Percentiles rank a stretch among this genome's conserved stretches.
phyloP scores from a whole-genome alignment of 2,888 invertebrate genomes.

The Apoda limacodes region DNA sequence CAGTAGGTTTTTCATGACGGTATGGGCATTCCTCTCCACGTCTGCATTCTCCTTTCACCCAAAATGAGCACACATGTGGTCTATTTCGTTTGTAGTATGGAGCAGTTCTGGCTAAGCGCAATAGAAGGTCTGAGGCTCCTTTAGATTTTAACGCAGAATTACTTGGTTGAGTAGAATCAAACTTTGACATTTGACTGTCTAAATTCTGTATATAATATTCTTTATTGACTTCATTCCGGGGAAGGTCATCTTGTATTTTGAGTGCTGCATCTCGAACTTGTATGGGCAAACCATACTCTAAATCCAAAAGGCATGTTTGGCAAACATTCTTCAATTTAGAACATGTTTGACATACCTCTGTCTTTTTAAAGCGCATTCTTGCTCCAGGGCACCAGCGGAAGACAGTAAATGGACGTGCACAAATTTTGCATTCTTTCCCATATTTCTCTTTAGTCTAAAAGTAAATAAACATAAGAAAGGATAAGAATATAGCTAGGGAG shows the following conservation, averaged over 20 bases:
- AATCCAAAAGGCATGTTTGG: slow-evolving; percentile 93
- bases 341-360: slow-evolving; percentile 96
- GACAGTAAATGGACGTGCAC: slow-evolving; percentile 93
- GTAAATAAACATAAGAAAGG: too few species aligned
- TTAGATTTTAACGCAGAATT: slow-evolving; percentile 78
- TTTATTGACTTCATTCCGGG: slow-evolving; percentile 94
- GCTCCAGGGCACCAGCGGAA: slow-evolving; percentile 98
- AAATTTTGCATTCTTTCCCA: slow-evolving; percentile 97
- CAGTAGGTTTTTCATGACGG: slow-evolving; percentile 95
- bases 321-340: slow-evolving; percentile 95
- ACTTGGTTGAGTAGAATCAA: slow-evolving; percentile 64
- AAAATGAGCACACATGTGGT: slow-evolving; percentile 97
- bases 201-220: slow-evolving; percentile 94
- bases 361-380: slow-evolving; percentile 95
- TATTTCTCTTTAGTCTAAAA: slow-evolving; percentile 92
- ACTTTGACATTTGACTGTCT: slow-evolving; percentile 76
- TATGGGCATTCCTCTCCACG: slow-evolving; percentile 97
- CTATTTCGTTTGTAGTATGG: slow-evolving; percentile 96
- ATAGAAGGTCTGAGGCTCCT: slow-evolving; percentile 83
- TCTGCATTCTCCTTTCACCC: slow-evolving; percentile 98
- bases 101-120: slow-evolving; percentile 90
- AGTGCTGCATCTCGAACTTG: slow-evolving; percentile 93
- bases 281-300: slow-evolving; percentile 90
- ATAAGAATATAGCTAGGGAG: too few species aligned
- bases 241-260: slow-evolving; percentile 90